These are phyloP conservation scores for Petrolisthes cinctipes DNA, from an alignment of 2,888 invertebrate species.

Conservation along the genomic window DNA sequence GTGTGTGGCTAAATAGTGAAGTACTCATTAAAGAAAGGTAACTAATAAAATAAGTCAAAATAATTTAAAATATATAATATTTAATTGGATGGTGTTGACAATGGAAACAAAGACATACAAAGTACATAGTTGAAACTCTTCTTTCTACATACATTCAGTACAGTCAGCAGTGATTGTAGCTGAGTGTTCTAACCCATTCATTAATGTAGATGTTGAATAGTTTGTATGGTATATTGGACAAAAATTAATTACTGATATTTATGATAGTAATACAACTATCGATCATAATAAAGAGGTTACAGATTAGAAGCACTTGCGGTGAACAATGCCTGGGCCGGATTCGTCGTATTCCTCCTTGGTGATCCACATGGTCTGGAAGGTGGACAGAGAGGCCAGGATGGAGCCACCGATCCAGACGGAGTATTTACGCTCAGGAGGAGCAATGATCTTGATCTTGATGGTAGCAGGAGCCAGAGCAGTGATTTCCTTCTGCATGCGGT, in stretches of 20 bases:
- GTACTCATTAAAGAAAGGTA: too few relatives aligned
- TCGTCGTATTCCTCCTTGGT: conserved; percentile 66
- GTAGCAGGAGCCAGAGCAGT: conserved; percentile 67
- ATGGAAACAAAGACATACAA: too few relatives aligned
- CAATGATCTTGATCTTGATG: conserved; percentile 68
- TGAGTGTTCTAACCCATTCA: not conserved
- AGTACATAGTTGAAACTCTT: too few relatives aligned
- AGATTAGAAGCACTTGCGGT: conserved; percentile 67
- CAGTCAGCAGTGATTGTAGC: not conserved
- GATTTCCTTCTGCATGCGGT: conserved; percentile 66
- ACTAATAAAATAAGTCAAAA: too few relatives aligned
- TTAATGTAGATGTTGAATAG: not conserved
- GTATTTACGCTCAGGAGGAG: conserved; percentile 68
- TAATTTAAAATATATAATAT: too few relatives aligned
- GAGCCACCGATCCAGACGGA: conserved; percentile 69
- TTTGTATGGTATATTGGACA: not conserved
- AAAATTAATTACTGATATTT: not conserved
- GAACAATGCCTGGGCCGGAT: conserved; percentile 67
- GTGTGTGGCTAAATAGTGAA: too few relatives aligned
- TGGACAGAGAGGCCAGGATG: conserved; percentile 67
- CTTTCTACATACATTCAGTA: too few relatives aligned
- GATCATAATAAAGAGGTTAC: not conserved
- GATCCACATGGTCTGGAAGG: conserved; percentile 67
- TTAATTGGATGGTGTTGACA: too few relatives aligned
- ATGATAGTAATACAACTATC: not conserved